phyloP scores from a whole-genome alignment of 2,888 invertebrate species.

The Erynnis tages region DNA sequence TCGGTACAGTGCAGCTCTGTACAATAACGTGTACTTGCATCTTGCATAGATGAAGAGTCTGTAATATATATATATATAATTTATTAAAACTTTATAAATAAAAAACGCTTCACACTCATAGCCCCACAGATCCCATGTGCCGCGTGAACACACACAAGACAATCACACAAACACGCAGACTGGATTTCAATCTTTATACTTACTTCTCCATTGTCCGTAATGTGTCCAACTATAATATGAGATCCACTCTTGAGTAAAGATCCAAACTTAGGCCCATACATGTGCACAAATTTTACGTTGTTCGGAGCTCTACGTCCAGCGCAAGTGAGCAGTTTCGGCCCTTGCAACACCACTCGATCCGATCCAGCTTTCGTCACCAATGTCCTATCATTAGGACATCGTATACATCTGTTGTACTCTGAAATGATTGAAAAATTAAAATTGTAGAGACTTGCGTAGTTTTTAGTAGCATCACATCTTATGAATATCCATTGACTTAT shows the following conservation, averaged over 20 bases:
- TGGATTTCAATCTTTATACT: conserved; percentile 33
- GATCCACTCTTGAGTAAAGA: conserved; percentile 62
- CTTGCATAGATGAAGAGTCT: conserved; percentile 68
- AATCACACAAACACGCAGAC: too few relatives aligned
- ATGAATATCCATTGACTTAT: too few relatives aligned
- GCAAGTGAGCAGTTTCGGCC: conserved; percentile 57
- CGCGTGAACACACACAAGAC: too few relatives aligned
- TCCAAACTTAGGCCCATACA: conserved; percentile 69
- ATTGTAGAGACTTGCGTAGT: too few relatives aligned
- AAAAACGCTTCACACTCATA: too few relatives aligned
- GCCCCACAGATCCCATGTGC: too few relatives aligned
- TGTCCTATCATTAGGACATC: conserved; percentile 69
- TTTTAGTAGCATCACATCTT: too few relatives aligned
- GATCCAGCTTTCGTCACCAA: conserved; percentile 59
- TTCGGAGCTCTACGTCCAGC: conserved; percentile 50
- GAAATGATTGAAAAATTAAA: too few relatives aligned
- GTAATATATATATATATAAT: conserved; percentile 39
- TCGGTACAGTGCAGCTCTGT: conserved; percentile 63
- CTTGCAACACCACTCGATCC: conserved; percentile 56
- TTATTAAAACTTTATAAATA: too few relatives aligned
- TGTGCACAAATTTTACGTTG: conserved; percentile 50
- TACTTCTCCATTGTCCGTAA: conserved; percentile 56
- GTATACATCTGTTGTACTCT: conserved; percentile 47
- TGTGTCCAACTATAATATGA: conserved; percentile 59
- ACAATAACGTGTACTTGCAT: conserved; percentile 66